Evolutionary conservation across 1,140 invertebrate genomes (phyloP).

Genomic region (Lasioglossum albipes): DNA sequence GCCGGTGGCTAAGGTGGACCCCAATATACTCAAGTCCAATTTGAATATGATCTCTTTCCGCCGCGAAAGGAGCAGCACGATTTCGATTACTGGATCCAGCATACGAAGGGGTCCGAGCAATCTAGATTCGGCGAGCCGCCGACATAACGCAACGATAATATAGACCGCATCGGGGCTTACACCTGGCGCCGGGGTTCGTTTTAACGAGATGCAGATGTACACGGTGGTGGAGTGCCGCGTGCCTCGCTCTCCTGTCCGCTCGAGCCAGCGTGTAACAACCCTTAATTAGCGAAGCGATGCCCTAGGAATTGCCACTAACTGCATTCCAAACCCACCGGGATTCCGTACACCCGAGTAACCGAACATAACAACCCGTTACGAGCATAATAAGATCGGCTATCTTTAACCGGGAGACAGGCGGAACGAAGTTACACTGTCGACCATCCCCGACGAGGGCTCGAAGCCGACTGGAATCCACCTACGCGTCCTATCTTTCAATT

Average conservation of each 20-base stretch:
- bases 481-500: not conserved
- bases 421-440: conserved; percentile 1
- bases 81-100: conserved; percentile 13
- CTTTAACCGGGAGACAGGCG: conserved; percentile 43
- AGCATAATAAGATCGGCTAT: conserved; percentile 52
- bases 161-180: conserved; percentile 22
- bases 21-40: conserved; percentile 1
- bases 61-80: not conserved
- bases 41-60: not conserved
- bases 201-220: conserved; percentile 73
- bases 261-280: conserved; percentile 62
- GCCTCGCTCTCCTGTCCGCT: conserved; percentile 50
- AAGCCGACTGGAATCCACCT: not conserved
- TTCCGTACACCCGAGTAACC: conserved; percentile 33
- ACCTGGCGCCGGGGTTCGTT: conserved; percentile 41
- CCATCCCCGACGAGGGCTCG: conserved; percentile 36
- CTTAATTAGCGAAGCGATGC: conserved; percentile 72
- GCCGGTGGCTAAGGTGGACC: not conserved
- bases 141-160: conserved; percentile 48
- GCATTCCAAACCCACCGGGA: conserved; percentile 52
- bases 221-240: conserved; percentile 20
- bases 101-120: not conserved
- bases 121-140: conserved; percentile 9
- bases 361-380: conserved; percentile 37
- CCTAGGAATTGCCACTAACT: conserved; percentile 53